These are phyloP conservation scores for Pollachius pollachius DNA, from an alignment of 2,113 vertebrate genomes.

Conservation along the genomic window DNA sequence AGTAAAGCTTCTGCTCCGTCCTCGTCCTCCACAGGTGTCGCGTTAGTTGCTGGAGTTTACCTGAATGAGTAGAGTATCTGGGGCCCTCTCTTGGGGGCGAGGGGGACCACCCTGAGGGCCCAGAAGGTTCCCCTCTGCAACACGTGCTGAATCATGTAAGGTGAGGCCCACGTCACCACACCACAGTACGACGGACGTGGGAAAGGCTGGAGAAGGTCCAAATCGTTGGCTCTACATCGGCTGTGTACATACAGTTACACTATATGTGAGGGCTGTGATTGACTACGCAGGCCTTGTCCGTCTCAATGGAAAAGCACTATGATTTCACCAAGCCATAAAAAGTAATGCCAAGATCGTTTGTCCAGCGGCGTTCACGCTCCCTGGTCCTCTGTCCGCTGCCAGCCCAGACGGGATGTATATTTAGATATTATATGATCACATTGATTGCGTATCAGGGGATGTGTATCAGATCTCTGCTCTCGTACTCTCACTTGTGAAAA, in stretches of 20 bases:
- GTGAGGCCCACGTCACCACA: neutral
- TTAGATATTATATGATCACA: constrained; percentile 53
- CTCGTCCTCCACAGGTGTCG: no score
- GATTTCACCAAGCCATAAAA: constrained; percentile 41
- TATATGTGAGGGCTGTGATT: no score
- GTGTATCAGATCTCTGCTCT: constrained; percentile 40
- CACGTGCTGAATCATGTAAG: constrained; percentile 32
- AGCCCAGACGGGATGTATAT: constrained; percentile 48
- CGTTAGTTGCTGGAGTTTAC: no score
- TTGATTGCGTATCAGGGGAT: constrained; percentile 43
- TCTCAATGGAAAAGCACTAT: constrained; percentile 47
- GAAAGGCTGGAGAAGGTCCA: no score
- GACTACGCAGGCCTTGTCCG: constrained; percentile 16
- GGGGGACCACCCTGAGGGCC: no score
- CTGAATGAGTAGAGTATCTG: no score
- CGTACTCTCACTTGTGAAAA: constrained; percentile 24
- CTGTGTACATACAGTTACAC: no score
- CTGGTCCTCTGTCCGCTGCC: constrained; percentile 56
- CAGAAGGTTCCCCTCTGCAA: neutral
- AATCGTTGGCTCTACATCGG: no score
- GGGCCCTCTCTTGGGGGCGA: no score
- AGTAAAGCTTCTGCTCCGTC: no score
- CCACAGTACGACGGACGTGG: no score
- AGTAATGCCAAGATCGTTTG: constrained; percentile 42
- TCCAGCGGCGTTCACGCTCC: constrained; percentile 46